These are phyloP conservation scores for Leptinotarsa rubiginosa DNA, from an alignment of 2,888 invertebrate species.

Conservation along the genomic window DNA sequence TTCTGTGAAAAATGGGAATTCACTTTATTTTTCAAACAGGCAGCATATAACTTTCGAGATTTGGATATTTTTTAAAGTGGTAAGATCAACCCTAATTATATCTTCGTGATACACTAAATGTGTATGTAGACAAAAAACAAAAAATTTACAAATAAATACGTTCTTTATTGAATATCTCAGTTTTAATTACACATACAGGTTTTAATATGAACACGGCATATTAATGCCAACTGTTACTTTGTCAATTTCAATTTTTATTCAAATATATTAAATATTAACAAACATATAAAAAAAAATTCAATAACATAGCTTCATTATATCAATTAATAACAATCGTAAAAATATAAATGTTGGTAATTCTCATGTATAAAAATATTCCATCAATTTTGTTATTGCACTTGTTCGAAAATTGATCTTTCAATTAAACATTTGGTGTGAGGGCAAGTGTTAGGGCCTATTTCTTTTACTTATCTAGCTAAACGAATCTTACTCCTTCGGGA, in stretches of 20 bases:
- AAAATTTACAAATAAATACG: conserved; percentile 34
- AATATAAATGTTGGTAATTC: conserved; percentile 34
- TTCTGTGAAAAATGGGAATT: too few relatives aligned
- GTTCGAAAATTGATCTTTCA: conserved; percentile 19
- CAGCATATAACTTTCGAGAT: too few relatives aligned
- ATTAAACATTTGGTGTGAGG: conserved; percentile 23
- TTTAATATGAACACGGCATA: conserved; percentile 21
- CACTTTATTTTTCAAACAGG: too few relatives aligned
- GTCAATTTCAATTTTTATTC: conserved; percentile 4
- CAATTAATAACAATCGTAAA: conserved; percentile 27
- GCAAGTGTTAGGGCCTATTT: conserved; percentile 35
- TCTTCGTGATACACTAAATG: too few relatives aligned
- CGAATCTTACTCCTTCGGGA: conserved; percentile 18
- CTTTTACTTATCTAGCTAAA: conserved; percentile 31
- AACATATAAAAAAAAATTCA: conserved; percentile 17
- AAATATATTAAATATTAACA: conserved; percentile 22
- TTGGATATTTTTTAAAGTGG: too few relatives aligned
- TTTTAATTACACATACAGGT: conserved; percentile 35
- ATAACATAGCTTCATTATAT: conserved; percentile 17
- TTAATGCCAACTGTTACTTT: conserved; percentile 18
- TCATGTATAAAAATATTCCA: conserved; percentile 26
- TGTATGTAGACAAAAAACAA: not conserved
- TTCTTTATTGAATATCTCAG: conserved; percentile 34
- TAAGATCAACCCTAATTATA: too few relatives aligned
- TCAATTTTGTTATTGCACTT: conserved; percentile 35